Base-by-base conservation (phyloP, 2,113 vertebrate genomes). In the Oreochromis spilurus region DNA sequence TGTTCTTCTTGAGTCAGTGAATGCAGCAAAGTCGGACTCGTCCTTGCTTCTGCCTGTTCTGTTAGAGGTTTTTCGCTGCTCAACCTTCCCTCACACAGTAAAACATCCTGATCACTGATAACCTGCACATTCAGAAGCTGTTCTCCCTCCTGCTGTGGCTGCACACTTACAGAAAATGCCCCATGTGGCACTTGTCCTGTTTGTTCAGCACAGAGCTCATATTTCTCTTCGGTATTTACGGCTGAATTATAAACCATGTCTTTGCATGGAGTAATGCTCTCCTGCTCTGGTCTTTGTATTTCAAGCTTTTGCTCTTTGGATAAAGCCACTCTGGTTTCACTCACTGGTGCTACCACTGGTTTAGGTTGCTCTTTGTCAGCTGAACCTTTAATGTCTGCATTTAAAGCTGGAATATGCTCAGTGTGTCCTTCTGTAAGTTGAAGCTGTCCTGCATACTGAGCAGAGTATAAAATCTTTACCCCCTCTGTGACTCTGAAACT, bases 151-250 rank as follows among this genome's bases (percentile, higher is more conserved):
- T 10, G 87, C 70, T 96, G 86, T 36, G 87, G 87, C 12, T 83
- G 89, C 43, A 95, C 79, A 83, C 84, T 62, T 40, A 91, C 40
- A 10, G 89, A 45, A 29, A 84, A 72, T 9, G 93, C 93, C 70
- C 95, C 7, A 5, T 72, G 86, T 60, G 84, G 84, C 17, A 95
- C 90, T 55, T 72, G 45, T 55, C 84, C 80, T 10, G 81, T 13
- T 5, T 85, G 85, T 55, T 97, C 97, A 57, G 80, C 92, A 70
- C 92, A 91, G 43, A 97, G 79, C 40, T 88, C 17, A 2, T 94
- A 90, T 9, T 85, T 96, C 93, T 97, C 97, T 82, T 97, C 96
- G 65, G 92, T 52, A 55, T 85, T 75, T n/a, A 93, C 52, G 57
- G 95, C 93, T 34, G 94, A 95, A 82, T 92, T 93, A n/a, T 83